A percentile compares a stretch with the other conserved stretches of the same genome.
Evolutionary conservation across 2,797 vertebrate species (phyloP).

Genomic region (Periparus ater): DNA sequence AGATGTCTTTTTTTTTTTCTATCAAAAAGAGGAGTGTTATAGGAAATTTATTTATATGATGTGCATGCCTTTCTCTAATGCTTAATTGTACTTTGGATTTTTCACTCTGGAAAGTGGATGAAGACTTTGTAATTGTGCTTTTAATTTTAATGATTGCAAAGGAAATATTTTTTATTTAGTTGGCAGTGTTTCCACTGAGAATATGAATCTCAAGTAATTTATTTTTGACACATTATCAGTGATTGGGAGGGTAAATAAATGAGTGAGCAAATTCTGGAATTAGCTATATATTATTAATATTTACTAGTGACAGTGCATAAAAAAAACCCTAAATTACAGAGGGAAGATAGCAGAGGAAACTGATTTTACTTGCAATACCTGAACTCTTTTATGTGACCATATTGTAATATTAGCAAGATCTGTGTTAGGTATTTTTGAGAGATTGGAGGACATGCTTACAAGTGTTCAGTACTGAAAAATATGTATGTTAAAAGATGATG

Average conservation of each 20-base stretch:
- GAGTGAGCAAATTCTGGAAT: background rate
- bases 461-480: background rate
- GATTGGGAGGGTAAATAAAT: background rate
- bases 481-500: background rate
- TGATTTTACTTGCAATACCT: background rate
- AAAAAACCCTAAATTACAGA: background rate
- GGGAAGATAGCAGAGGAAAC: background rate
- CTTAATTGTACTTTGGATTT: background rate
- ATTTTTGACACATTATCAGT: background rate
- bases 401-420: background rate
- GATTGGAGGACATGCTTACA: background rate
- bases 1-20: background rate
- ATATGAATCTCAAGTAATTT: background rate
- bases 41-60: background rate
- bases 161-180: background rate
- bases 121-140: background rate
- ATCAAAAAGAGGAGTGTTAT: background rate
- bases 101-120: background rate
- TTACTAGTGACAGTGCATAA: background rate
- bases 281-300: background rate
- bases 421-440: background rate
- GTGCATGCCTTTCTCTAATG: background rate
- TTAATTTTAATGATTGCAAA: background rate
- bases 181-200: background rate
- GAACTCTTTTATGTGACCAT: background rate